Evolutionary conservation across 2,113 vertebrate species (phyloP).

Genomic region (Alosa alosa): DNA sequence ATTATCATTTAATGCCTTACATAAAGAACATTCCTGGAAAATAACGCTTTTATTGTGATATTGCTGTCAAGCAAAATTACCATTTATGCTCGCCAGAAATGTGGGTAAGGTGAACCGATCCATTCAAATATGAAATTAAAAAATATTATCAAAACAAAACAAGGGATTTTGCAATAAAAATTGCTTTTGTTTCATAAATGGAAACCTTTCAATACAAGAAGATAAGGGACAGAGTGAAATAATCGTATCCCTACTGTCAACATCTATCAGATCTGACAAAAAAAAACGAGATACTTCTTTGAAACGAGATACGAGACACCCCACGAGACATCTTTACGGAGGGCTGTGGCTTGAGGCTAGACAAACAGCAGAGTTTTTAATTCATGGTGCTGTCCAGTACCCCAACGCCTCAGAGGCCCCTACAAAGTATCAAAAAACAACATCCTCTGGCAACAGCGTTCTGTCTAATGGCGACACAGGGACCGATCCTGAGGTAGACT

Average conservation of each 20-base stretch:
- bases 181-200: not conserved
- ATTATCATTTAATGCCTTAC: no score
- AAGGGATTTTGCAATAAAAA: not conserved
- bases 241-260: not conserved
- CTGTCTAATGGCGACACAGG: conserved; percentile 35
- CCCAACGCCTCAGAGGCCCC: conserved; percentile 20
- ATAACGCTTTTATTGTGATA: not conserved
- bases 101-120: not conserved
- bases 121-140: not conserved
- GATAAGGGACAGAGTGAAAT: not conserved
- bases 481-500: conserved; percentile 27
- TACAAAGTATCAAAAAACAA: conserved; percentile 40
- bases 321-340: conserved; percentile 31
- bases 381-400: conserved; percentile 40
- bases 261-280: conserved; percentile 31
- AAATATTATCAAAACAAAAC: not conserved
- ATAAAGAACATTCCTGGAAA: not conserved
- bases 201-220: not conserved
- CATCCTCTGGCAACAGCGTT: conserved; percentile 35
- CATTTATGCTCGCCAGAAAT: not conserved
- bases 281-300: not conserved
- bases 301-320: not conserved
- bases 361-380: conserved; percentile 29
- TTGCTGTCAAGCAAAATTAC: not conserved
- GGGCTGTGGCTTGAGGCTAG: conserved; percentile 38